A percentile compares a stretch with the other conserved stretches of the same genome.
phyloP scores from a whole-genome alignment of 1,140 invertebrate species.

The Psix sp. region DNA sequence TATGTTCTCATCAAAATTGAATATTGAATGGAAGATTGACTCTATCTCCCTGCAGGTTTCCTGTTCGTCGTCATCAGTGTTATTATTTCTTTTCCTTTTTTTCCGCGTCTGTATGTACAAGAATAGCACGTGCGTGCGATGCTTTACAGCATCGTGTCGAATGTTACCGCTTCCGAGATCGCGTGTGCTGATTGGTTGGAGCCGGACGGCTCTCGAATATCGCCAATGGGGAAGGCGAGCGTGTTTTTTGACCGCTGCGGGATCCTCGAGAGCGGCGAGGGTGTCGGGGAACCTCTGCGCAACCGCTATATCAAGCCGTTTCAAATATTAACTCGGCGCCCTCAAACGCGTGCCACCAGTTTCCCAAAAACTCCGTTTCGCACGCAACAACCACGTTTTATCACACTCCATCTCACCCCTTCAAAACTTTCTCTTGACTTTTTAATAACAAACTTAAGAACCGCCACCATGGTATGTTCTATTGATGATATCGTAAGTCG shows the following conservation, averaged over 20 bases:
- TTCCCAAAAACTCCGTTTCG: conserved; percentile 41
- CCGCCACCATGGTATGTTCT: conserved; percentile 74
- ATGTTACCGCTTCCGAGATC: conserved; percentile 57
- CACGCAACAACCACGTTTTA: conserved; percentile 10
- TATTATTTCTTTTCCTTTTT: conserved; percentile 14
- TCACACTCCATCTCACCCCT: conserved; percentile 4
- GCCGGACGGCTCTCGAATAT: conserved; percentile 6
- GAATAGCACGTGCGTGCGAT: conserved; percentile 61
- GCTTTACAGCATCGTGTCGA: conserved; percentile 49
- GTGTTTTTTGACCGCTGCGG: conserved; percentile 33
- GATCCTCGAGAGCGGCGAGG: conserved; percentile 37
- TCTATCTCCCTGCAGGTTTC: background rate
- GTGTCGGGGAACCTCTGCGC: conserved; percentile 58
- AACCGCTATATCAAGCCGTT: conserved; percentile 73
- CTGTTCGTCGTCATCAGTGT: conserved; percentile 1
- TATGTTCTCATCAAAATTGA: conserved; percentile 45
- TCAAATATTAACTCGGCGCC: conserved; percentile 71
- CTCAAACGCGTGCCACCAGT: conserved; percentile 58
- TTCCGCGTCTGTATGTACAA: conserved; percentile 46
- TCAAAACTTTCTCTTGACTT: conserved; percentile 16
- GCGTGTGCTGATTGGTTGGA: conserved; percentile 63
- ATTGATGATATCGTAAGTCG: conserved; percentile 76
- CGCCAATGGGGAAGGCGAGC: conserved; percentile 40
- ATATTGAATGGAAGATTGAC: conserved; percentile 42
- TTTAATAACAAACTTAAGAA: conserved; percentile 26